Evolutionary conservation across 2,797 vertebrate species (phyloP), one percentile per base, ranked within the genome.

Genomic region (Rhinatrema bivittatum): DNA sequence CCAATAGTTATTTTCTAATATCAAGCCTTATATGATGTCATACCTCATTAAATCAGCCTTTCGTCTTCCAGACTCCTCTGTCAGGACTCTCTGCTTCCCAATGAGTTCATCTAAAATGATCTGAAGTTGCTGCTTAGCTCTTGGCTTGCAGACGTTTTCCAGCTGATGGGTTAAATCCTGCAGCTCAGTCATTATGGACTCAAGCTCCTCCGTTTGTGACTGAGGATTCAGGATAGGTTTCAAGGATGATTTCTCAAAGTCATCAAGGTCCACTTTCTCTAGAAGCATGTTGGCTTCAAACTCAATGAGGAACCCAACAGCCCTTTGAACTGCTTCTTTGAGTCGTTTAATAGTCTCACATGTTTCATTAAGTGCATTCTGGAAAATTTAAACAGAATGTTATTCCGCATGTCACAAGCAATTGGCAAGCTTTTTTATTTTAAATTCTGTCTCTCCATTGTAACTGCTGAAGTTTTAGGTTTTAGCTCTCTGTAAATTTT

Each of bases 331-430:
- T 1, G 76, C 61, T 3, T 42, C 16, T 0, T 34, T 63, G 48
- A 89, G 90, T 35, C 32, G 53, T 19, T 69, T 77, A 42, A 86
- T 13, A 20, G 55, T 60, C 38, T 68, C 42, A 20, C 46, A 75
- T 2, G 83, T 81, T 16, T 79, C 65, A 4, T 65, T 50, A 45
- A 92, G 36, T 31, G 46, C 56, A 40, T 43, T 69, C 94, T 98
- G 52, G 18, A 43, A 73, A 56, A 42, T 2, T 35, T 40, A 35
- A 8, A 50, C 47, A 51, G 20, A 54, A 4, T 48, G 24, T n/a
- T n/a, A n/a, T n/a, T n/a, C n/a, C n/a, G n/a, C n/a, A n/a, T n/a
- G n/a, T n/a, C n/a, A n/a, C n/a, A n/a, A n/a, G n/a, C n/a, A n/a
- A n/a, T n/a, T n/a, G n/a, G n/a, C n/a, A n/a, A n/a, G n/a, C n/a